Evolutionary conservation across 2,888 invertebrate species (phyloP), one percentile per base, ranked within the genome.

Genomic region (Prenolepis imparis): DNA sequence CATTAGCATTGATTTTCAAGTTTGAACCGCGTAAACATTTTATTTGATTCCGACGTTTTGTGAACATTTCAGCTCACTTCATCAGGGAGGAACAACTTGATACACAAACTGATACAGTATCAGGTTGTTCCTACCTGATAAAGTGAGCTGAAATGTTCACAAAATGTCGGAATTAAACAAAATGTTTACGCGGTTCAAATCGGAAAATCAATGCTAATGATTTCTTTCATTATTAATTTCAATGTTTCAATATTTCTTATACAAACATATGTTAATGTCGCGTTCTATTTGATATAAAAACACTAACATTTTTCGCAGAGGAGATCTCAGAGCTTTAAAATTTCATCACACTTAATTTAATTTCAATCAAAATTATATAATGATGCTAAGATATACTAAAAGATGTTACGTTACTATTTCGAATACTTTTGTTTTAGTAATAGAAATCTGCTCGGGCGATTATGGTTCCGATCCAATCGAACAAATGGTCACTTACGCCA

Each of bases 381-480:
- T 39, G 4, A 0, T 15, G 8, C 32, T 18, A 15, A 15, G 64
- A 83, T 86, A 67, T 73, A 68, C 52, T 32, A 68, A 52, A 4
- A 41, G 61, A 24, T 48, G 15, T 59, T 72, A 48, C 8, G n/a
- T 77, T 48, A 66, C 67, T 36, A 55, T 32, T 52, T 52, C 36
- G 55, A 73, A 32, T 63, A 74, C 67, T 52, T 32, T 52, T 32
- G n/a, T 95, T 95, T 4, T 92, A 97, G 98, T 98, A 81, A 97
- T 98, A 87, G 98, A 98, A 95, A 97, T 98, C 8, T 97, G 97
- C 3, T 96, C 97, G 82, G 97, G 97, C 0, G 98, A 98, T 94
- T 98, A 98, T 91, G 98, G 98, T 1, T 87, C 90, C 0, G 95
- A 96, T 18, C 96, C 96, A 90, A 95, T 96, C 2, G 97, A 97